A percentile compares a stretch with the other conserved stretches of the same genome.
Evolutionary conservation across 1,140 invertebrate genomes (phyloP).

Genomic region (Hermatobates lingyangjiaoensis): DNA sequence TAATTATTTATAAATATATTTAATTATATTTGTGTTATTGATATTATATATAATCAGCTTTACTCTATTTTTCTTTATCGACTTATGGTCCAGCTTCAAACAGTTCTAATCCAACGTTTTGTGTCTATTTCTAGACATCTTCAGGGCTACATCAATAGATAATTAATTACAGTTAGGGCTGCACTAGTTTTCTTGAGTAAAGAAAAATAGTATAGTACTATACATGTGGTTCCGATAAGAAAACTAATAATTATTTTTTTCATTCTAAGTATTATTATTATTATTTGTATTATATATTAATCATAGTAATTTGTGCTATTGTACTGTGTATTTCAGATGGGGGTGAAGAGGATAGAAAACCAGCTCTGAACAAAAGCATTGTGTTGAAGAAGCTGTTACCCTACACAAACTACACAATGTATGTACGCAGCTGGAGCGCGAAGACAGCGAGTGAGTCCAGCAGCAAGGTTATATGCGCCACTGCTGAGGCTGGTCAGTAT

Average conservation of each 20-base stretch:
- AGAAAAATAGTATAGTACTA: too few species aligned
- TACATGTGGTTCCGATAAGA: too few species aligned
- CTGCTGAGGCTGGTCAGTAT: slow-evolving; percentile 34
- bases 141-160: too few species aligned
- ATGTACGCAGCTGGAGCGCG: slow-evolving; percentile 37
- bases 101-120: neutral
- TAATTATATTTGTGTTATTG: neutral
- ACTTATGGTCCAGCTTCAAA: neutral
- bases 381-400: slow-evolving; percentile 34
- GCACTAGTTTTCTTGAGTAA: too few species aligned
- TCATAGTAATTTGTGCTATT: neutral
- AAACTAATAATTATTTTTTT: neutral
- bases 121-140: too few species aligned
- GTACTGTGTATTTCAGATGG: slow-evolving; percentile 16
- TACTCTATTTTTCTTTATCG: neutral
- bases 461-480: slow-evolving; percentile 34
- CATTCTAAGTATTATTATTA: neutral
- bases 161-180: too few species aligned
- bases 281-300: neutral
- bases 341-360: slow-evolving; percentile 33
- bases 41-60: neutral
- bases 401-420: slow-evolving; percentile 47
- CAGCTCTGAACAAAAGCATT: slow-evolving; percentile 30
- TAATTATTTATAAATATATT: neutral
- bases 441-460: slow-evolving; percentile 40